Conservation (phyloP, 2,797 vertebrate genomes). For the Hephaestus fuliginosus region DNA sequence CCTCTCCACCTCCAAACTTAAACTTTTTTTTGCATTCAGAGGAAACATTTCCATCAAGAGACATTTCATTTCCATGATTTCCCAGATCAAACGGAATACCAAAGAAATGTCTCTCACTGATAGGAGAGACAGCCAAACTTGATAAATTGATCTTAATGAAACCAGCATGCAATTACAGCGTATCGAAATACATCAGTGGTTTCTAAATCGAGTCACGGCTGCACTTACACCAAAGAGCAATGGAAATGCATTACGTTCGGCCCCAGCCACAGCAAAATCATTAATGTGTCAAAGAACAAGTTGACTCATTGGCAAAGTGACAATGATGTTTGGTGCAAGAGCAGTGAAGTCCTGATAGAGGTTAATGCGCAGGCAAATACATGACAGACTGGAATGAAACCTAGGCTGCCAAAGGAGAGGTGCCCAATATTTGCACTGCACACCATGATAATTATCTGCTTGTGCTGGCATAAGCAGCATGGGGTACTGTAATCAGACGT, state of each 20-base stretch:
- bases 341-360: constrained; percentile 24
- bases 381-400: constrained; percentile 34
- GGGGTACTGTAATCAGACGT: constrained; percentile 46
- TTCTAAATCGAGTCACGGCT: constrained; percentile 36
- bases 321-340: constrained; percentile 33
- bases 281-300: constrained; percentile 39
- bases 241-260: constrained; percentile 15
- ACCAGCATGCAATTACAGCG: constrained; percentile 40
- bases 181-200: constrained; percentile 38
- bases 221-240: constrained; percentile 30
- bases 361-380: constrained; percentile 41
- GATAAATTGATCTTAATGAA: constrained; percentile 67
- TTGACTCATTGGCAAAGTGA: constrained; percentile 43
- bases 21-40: constrained; percentile 18
- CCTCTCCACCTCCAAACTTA: background rate
- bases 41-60: constrained; percentile 33
- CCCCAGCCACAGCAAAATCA: constrained; percentile 30
- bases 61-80: constrained; percentile 58
- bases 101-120: constrained; percentile 27
- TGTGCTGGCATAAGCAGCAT: constrained; percentile 39
- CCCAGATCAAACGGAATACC: constrained; percentile 62
- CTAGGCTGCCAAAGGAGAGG: constrained; percentile 7
- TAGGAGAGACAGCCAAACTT: constrained; percentile 26
- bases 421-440: constrained; percentile 36
- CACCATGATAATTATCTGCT: constrained; percentile 54